A percentile compares a stretch with the other conserved stretches of the same genome.
Evolutionary conservation across 2,797 vertebrate genomes (phyloP).

Genomic region (Enoplosus armatus): DNA sequence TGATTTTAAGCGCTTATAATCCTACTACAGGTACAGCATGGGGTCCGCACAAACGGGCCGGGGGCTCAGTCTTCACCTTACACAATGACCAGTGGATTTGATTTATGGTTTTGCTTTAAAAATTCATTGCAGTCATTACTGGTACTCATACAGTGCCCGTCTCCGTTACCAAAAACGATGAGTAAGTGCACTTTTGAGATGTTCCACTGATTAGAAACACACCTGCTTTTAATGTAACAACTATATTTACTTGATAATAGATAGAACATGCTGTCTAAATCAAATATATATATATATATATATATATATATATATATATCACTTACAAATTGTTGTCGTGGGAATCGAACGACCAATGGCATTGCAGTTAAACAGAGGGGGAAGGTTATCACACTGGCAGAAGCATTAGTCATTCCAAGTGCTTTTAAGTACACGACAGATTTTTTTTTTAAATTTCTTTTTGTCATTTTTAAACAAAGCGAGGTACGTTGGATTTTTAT

Average conservation of each 20-base stretch:
- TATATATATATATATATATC: too few species aligned
- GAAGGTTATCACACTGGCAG: conserved; percentile 45
- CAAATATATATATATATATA: too few species aligned
- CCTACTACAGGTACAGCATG: conserved; percentile 31
- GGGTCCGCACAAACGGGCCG: conserved; percentile 35
- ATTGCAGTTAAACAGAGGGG: conserved; percentile 28
- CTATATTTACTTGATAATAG: conserved; percentile 30
- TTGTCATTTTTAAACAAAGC: conserved; percentile 53
- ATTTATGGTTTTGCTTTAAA: conserved; percentile 29
- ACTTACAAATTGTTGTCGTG: conserved; percentile 17
- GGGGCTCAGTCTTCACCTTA: conserved; percentile 12
- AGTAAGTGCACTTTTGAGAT: conserved; percentile 76
- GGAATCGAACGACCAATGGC: conserved; percentile 29
- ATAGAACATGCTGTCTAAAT: conserved; percentile 55
- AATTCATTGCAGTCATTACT: conserved; percentile 7
- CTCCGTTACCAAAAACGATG: conserved; percentile 43
- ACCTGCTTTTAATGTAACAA: conserved; percentile 32
- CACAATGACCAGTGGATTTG: neutral
- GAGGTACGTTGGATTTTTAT: conserved; percentile 40
- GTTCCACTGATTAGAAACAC: conserved; percentile 51
- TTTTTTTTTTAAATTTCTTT: conserved; percentile 4
- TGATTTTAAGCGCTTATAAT: conserved; percentile 25
- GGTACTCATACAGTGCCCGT: conserved; percentile 35
- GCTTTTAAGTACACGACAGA: conserved; percentile 26
- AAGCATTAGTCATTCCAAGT: conserved; percentile 55